phyloP scores from a whole-genome alignment of 2,888 invertebrate species.

The Tuta absoluta region DNA sequence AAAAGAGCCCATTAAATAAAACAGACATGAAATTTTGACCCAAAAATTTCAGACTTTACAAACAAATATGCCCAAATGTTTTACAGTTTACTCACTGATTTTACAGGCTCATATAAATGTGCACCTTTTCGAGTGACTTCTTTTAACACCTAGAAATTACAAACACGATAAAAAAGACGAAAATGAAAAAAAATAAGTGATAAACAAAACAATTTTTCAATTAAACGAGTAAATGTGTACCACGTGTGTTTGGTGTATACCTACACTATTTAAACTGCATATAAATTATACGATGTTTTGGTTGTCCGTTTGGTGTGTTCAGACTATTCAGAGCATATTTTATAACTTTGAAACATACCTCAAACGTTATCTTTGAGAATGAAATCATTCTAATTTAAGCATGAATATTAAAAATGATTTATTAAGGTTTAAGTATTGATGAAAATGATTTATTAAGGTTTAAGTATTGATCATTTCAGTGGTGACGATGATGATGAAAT shows the following conservation, averaged over 20 bases:
- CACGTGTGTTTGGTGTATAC: too few species aligned
- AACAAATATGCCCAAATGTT: neutral
- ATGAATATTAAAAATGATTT: too few species aligned
- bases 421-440: neutral
- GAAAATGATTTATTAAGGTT: neutral
- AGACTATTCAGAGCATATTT: too few species aligned
- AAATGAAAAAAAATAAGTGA: neutral
- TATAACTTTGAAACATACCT: too few species aligned
- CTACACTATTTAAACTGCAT: too few species aligned
- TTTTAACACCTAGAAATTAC: conserved; percentile 54
- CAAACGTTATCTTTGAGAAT: too few species aligned
- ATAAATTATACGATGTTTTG: too few species aligned
- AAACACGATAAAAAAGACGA: neutral
- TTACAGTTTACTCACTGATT: conserved; percentile 54
- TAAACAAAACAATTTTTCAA: neutral
- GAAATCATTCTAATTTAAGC: neutral
- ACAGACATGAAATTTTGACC: neutral
- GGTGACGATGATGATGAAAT: neutral
- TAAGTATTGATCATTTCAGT: conserved; percentile 4
- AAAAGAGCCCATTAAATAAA: neutral
- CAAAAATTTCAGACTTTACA: neutral
- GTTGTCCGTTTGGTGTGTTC: too few species aligned
- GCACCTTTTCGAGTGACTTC: conserved; percentile 54
- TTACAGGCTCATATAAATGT: conserved; percentile 57
- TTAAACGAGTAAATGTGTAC: neutral